A percentile compares a stretch with the other conserved stretches of the same genome.
Evolutionary conservation across 2,113 vertebrate species (phyloP).

Genomic region (Anoplopoma fimbria): DNA sequence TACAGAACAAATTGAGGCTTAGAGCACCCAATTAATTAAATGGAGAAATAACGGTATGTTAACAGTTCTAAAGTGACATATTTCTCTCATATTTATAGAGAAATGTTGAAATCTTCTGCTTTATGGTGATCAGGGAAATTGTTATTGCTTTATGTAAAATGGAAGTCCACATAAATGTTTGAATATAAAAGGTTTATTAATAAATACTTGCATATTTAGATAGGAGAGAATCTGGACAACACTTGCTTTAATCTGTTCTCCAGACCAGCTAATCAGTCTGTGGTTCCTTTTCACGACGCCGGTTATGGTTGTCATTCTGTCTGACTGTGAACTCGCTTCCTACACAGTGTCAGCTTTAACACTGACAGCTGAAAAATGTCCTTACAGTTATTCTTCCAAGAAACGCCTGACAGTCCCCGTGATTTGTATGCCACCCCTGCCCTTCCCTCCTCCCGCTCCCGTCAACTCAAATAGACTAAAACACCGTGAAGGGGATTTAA

Average conservation of each 20-base stretch:
- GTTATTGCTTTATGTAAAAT: slow-evolving; percentile 1
- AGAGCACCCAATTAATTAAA: not conserved
- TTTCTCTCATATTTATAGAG: not conserved
- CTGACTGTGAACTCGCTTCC: slow-evolving; percentile 46
- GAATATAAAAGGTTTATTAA: not conserved
- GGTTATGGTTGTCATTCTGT: slow-evolving; percentile 49
- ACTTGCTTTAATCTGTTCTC: slow-evolving; percentile 20
- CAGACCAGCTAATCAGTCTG: slow-evolving; percentile 31
- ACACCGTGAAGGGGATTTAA: slow-evolving; percentile 46
- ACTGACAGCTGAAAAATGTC: slow-evolving; percentile 63
- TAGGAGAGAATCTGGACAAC: not conserved
- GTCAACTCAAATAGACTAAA: slow-evolving; percentile 27
- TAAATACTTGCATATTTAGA: not conserved
- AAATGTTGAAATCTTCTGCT: not conserved
- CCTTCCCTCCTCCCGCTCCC: not conserved
- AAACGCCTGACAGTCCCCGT: slow-evolving; percentile 58
- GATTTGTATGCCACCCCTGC: slow-evolving; percentile 41
- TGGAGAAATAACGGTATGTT: not conserved
- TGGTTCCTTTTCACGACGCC: slow-evolving; percentile 39
- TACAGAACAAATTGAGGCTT: slow-evolving; percentile 11
- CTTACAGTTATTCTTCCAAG: slow-evolving; percentile 53
- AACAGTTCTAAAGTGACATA: not conserved
- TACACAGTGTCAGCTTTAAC: slow-evolving; percentile 26
- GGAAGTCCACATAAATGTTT: not conserved
- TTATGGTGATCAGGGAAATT: slow-evolving; percentile 2